phyloP scores from a whole-genome alignment of 2,888 invertebrate genomes.

The Chymomyza caudatula region DNA sequence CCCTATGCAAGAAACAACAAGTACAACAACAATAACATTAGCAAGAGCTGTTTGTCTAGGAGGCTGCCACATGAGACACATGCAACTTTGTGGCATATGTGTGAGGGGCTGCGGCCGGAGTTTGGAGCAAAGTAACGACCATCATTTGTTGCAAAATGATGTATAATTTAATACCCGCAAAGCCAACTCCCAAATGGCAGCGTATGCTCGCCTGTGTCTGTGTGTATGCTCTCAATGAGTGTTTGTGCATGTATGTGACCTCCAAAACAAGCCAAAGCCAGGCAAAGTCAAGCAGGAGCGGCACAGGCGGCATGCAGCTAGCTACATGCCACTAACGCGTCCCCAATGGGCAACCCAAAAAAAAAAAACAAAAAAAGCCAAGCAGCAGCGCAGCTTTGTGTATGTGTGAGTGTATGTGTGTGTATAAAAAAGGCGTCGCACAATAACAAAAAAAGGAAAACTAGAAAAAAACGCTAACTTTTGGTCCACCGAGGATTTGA shows the following conservation, averaged over 20 bases:
- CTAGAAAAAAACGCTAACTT: not conserved
- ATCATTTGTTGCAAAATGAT: constrained; percentile 74
- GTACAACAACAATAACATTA: constrained; percentile 27
- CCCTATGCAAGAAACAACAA: not conserved
- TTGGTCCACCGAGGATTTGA: not conserved
- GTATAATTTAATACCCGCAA: constrained; percentile 75
- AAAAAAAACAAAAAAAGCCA: constrained; percentile 20
- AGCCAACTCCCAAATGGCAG: constrained; percentile 71
- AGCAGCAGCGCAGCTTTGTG: not conserved
- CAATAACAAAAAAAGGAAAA: not conserved
- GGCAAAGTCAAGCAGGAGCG: constrained; percentile 57
- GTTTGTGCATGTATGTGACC: constrained; percentile 41
- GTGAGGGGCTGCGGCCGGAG: constrained; percentile 5
- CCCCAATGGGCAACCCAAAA: constrained; percentile 71
- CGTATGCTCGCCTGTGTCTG: constrained; percentile 10
- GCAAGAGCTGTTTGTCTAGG: constrained; percentile 42
- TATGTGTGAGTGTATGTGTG: not conserved
- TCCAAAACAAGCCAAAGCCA: constrained; percentile 65
- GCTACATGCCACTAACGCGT: constrained; percentile 69
- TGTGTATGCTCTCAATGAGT: not conserved
- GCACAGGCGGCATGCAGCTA: constrained; percentile 42
- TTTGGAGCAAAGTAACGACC: constrained; percentile 61
- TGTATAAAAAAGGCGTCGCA: not conserved
- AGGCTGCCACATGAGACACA: constrained; percentile 45
- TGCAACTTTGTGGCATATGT: constrained; percentile 1